phyloP scores from a whole-genome alignment of 1,140 invertebrate genomes.

The Eulimnadia texana region DNA sequence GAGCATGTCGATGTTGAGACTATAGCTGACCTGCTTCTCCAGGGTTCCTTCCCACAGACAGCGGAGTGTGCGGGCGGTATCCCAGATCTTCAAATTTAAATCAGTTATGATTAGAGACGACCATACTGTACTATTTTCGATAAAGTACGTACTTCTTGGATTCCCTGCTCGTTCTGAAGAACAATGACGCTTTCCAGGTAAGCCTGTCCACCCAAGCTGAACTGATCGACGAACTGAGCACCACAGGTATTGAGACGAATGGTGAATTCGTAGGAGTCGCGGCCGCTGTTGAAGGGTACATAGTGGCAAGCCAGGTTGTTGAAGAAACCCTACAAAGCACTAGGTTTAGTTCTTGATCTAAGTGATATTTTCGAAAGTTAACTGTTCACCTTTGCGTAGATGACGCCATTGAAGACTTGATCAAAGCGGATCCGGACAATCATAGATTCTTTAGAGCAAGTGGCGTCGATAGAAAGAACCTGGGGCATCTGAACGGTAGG shows the following conservation, averaged over 20 bases:
- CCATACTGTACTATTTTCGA: no score
- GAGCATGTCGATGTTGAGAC: constrained; percentile 60
- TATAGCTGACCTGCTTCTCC: constrained; percentile 54
- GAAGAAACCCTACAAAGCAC: constrained; percentile 42
- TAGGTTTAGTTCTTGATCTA: not conserved
- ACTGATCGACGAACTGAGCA: constrained; percentile 60
- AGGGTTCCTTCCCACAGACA: constrained; percentile 69
- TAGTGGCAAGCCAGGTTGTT: constrained; percentile 53
- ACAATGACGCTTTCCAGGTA: constrained; percentile 68
- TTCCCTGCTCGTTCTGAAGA: constrained; percentile 53
- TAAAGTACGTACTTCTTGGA: constrained; percentile 22
- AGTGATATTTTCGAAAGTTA: not conserved
- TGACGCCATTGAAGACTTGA: constrained; percentile 54
- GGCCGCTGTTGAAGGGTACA: constrained; percentile 49
- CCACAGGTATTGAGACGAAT: constrained; percentile 61
- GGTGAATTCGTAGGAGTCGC: constrained; percentile 54
- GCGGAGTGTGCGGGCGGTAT: constrained; percentile 55
- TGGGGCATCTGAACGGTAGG: constrained; percentile 34
- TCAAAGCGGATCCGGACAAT: constrained; percentile 66
- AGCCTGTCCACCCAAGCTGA: constrained; percentile 51
- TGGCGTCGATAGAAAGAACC: constrained; percentile 55
- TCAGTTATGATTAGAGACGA: not conserved
- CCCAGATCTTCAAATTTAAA: constrained; percentile 43
- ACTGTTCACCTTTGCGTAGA: constrained; percentile 55
- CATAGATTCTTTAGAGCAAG: constrained; percentile 68